phyloP scores from a whole-genome alignment of 2,113 vertebrate species.

The Tor tambroides region DNA sequence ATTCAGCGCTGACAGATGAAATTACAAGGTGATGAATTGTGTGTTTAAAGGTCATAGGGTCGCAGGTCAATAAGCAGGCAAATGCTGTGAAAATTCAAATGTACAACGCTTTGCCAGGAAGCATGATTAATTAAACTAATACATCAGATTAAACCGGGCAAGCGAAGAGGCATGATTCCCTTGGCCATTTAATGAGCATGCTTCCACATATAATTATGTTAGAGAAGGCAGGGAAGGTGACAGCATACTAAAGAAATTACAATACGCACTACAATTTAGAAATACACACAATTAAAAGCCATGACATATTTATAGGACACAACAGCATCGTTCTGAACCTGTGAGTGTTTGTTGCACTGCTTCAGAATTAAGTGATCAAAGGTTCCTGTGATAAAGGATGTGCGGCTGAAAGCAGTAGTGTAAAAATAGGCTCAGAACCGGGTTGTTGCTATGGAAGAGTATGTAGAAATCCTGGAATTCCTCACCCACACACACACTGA shows the following conservation, averaged over 20 bases:
- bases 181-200: constrained; percentile 14
- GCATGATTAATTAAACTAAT: constrained; percentile 53
- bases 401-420: constrained; percentile 8
- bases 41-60: constrained; percentile 45
- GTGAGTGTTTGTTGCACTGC: constrained; percentile 10
- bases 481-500: constrained; percentile 34
- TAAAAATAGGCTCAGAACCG: constrained; percentile 51
- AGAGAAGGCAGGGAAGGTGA: constrained; percentile 31
- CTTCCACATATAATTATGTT: constrained; percentile 34
- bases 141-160: constrained; percentile 46
- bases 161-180: constrained; percentile 28
- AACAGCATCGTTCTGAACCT: background rate
- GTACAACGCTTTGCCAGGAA: background rate
- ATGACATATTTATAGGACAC: background rate
- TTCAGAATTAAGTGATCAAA: constrained; percentile 28
- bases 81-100: constrained; percentile 39
- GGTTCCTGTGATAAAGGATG: constrained; percentile 38
- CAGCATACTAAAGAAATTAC: constrained; percentile 12
- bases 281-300: constrained; percentile 15
- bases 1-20: constrained; percentile 11
- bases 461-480: constrained; percentile 40
- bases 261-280: constrained; percentile 4
- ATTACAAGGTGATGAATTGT: constrained; percentile 30
- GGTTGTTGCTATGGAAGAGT: constrained; percentile 57
- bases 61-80: constrained; percentile 25